phyloP scores from a whole-genome alignment of 2,113 vertebrate species.

The Ceuthmochares aereus region DNA sequence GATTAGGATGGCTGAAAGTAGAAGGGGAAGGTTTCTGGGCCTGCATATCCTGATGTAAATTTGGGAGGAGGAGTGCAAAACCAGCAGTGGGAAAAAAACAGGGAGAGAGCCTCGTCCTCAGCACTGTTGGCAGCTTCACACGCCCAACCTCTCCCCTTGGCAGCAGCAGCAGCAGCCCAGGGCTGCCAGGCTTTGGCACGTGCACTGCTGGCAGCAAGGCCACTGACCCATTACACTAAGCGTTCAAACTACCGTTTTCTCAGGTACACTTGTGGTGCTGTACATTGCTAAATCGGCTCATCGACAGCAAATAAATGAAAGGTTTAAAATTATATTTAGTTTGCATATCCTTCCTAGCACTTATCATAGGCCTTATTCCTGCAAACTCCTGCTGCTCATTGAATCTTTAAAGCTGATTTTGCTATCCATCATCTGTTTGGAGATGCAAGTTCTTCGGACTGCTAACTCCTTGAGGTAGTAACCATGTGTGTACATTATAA shows the following conservation, averaged over 20 bases:
- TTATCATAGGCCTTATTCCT: background rate
- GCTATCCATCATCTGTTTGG: background rate
- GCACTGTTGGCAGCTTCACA: background rate
- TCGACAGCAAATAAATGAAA: background rate
- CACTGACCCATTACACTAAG: background rate
- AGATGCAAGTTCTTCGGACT: background rate
- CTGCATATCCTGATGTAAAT: background rate
- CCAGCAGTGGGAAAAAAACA: background rate
- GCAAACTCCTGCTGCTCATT: background rate
- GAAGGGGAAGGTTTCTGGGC: background rate
- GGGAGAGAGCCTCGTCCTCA: background rate
- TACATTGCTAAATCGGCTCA: background rate
- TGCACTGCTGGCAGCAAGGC: background rate
- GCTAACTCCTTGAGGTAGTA: background rate
- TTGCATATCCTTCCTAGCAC: background rate
- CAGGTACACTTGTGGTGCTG: background rate
- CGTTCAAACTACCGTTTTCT: background rate
- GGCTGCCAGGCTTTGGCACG: background rate
- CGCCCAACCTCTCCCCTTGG: background rate
- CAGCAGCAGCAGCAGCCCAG: background rate
- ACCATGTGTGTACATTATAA: background rate
- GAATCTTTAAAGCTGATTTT: background rate
- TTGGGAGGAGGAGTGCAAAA: background rate
- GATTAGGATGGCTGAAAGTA: background rate
- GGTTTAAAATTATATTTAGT: background rate